phyloP scores from a whole-genome alignment of 2,888 invertebrate species.

The Penaeus monodon region DNA sequence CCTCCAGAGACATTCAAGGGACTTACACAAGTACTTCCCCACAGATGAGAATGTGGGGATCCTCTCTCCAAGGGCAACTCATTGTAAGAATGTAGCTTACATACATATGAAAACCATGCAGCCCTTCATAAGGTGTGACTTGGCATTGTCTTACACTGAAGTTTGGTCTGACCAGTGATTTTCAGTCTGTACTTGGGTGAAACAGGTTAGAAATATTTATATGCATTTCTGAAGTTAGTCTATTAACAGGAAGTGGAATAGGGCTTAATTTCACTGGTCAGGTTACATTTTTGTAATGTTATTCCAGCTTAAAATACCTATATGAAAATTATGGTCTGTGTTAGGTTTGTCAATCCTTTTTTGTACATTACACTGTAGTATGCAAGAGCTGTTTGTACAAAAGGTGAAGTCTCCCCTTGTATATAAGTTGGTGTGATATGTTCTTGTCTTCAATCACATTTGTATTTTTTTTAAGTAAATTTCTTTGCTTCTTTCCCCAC shows the following conservation, averaged over 20 bases:
- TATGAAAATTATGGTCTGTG: conserved; percentile 39
- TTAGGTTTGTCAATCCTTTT: conserved; percentile 35
- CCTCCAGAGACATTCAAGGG: conserved; percentile 37
- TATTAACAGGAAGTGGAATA: conserved; percentile 11
- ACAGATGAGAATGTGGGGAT: conserved; percentile 28
- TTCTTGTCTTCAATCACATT: conserved; percentile 52
- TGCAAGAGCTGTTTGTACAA: conserved; percentile 62
- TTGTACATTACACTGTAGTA: conserved; percentile 56
- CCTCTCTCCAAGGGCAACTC: conserved; percentile 41
- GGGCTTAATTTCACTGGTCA: conserved; percentile 36
- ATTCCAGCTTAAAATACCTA: conserved; percentile 48
- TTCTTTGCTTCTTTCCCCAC: conserved; percentile 41
- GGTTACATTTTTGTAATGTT: conserved; percentile 30
- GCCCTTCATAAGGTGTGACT: conserved; percentile 55
- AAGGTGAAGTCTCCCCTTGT: conserved; percentile 44
- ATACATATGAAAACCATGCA: conserved; percentile 44
- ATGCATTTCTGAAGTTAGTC: neutral
- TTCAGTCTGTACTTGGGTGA: conserved; percentile 31
- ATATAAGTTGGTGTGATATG: conserved; percentile 63
- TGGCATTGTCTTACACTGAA: conserved; percentile 54
- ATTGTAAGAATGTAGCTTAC: conserved; percentile 18
- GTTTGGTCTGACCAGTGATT: conserved; percentile 31
- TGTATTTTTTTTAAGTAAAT: conserved; percentile 34
- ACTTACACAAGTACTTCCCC: conserved; percentile 24
- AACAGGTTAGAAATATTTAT: conserved; percentile 10